phyloP scores from a whole-genome alignment of 2,797 vertebrate genomes.

The Calcarius lapponicus region DNA sequence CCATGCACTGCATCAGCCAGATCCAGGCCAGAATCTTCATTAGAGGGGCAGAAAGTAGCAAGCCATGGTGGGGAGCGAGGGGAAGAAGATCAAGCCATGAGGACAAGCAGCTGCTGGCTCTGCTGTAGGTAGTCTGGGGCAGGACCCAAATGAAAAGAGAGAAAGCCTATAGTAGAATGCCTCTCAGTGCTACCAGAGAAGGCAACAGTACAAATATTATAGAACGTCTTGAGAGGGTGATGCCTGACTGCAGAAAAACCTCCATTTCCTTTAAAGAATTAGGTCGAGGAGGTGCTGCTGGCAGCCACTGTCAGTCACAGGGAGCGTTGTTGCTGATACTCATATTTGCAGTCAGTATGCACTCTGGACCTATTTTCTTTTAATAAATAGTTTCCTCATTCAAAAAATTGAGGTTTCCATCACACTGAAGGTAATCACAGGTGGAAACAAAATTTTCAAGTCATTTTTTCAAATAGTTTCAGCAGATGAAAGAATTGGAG shows the following conservation, averaged over 20 bases:
- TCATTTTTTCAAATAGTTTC: slow-evolving; percentile 44
- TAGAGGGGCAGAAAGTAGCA: neutral
- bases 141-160: neutral
- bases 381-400: slow-evolving; percentile 4
- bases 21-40: neutral
- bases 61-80: neutral
- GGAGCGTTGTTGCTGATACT: neutral
- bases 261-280: neutral
- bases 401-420: neutral
- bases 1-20: neutral
- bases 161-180: neutral
- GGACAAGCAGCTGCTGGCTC: neutral
- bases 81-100: neutral
- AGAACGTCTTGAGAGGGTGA: neutral
- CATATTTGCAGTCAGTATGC: neutral
- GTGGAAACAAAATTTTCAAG: slow-evolving; percentile 38
- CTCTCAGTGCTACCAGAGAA: neutral
- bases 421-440: neutral
- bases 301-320: neutral
- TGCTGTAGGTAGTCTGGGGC: neutral
- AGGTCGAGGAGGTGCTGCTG: neutral
- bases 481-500: slow-evolving; percentile 34
- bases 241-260: neutral
- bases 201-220: neutral
- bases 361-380: neutral